These are phyloP conservation scores for Phengaris arion DNA, from an alignment of 2,888 invertebrate genomes.

Conservation along the genomic window DNA sequence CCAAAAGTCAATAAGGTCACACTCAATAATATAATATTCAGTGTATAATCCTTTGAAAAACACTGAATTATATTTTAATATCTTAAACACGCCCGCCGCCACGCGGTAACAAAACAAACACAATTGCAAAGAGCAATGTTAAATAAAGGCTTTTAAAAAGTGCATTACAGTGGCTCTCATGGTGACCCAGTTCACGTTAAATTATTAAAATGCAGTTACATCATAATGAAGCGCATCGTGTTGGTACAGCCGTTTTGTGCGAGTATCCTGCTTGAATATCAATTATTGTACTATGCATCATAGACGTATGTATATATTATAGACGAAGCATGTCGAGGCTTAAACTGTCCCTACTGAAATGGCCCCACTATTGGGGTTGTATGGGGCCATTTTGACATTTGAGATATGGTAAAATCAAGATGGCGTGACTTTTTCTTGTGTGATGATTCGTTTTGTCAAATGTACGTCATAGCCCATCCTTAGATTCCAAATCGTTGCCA, in stretches of 20 bases:
- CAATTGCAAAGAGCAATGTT: slow-evolving; percentile 9
- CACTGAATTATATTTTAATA: not conserved
- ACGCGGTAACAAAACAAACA: not conserved
- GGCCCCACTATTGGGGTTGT: no score
- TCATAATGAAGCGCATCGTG: slow-evolving; percentile 9
- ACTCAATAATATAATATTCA: not conserved
- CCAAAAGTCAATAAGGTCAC: not conserved
- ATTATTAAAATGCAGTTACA: slow-evolving; percentile 24
- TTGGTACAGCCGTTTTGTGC: not conserved
- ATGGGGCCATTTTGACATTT: no score
- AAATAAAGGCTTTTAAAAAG: slow-evolving; percentile 9
- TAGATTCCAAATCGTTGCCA: no score
- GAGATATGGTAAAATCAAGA: no score
- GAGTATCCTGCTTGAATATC: slow-evolving; percentile 1
- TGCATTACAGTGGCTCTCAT: not conserved
- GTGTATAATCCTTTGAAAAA: not conserved
- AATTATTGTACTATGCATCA: not conserved
- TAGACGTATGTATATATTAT: no score
- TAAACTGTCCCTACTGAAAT: no score
- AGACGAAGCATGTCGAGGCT: no score
- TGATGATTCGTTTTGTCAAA: no score
- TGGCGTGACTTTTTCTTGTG: no score
- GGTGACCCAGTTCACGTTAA: slow-evolving; percentile 14
- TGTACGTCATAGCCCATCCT: no score
- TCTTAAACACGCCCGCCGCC: not conserved